These are phyloP conservation scores for Rutilus rutilus DNA, from an alignment of 2,113 vertebrate genomes.

Conservation along the genomic window DNA sequence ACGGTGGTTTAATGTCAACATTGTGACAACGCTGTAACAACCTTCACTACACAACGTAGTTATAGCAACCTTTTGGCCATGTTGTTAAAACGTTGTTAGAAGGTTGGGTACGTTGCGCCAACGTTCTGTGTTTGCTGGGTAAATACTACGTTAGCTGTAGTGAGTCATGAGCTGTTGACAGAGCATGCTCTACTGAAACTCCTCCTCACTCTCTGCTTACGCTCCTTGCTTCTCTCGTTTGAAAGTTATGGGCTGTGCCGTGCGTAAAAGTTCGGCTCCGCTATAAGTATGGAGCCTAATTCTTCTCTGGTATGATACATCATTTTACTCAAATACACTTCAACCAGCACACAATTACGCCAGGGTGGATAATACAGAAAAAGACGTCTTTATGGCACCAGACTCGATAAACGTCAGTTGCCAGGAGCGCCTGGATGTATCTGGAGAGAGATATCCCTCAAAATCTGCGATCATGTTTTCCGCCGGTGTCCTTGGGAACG, in stretches of 20 bases:
- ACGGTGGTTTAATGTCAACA: no score
- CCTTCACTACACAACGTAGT: no score
- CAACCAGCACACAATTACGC: neutral
- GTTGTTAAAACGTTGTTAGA: no score
- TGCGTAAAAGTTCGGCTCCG: neutral
- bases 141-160: neutral
- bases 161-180: neutral
- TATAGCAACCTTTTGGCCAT: no score
- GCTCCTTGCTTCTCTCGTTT: neutral
- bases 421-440: fast-evolving
- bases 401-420: neutral
- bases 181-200: neutral
- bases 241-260: neutral
- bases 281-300: neutral
- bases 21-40: no score
- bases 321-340: neutral
- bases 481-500: slow-evolving; percentile 78
- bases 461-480: slow-evolving; percentile 76
- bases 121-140: no score
- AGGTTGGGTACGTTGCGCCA: no score
- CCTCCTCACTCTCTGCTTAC: neutral
- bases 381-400: neutral
- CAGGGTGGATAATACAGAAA: neutral
- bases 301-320: slow-evolving; percentile 14
- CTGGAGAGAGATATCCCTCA: slow-evolving; percentile 57